Conservation (phyloP, 2,797 vertebrate species). For the Protonibea diacanthus region DNA sequence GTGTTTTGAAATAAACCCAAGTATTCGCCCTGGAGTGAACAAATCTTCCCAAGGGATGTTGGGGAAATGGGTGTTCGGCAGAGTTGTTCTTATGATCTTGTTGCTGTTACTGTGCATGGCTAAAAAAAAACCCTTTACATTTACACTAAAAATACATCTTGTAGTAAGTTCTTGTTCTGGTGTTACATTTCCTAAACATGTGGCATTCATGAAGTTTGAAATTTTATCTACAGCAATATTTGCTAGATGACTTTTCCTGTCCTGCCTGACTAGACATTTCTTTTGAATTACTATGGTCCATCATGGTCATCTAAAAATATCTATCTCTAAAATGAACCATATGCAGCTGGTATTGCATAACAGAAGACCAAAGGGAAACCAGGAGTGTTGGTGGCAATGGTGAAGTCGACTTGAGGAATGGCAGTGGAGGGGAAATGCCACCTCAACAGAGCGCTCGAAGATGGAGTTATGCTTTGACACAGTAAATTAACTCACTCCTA, state of each 20-base stretch:
- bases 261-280: slow-evolving; percentile 53
- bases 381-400: slow-evolving; percentile 46
- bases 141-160: slow-evolving; percentile 61
- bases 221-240: slow-evolving; percentile 52
- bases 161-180: slow-evolving; percentile 27
- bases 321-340: slow-evolving; percentile 80
- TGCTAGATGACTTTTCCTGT: slow-evolving; percentile 56
- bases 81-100: slow-evolving; percentile 60
- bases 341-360: slow-evolving; percentile 80
- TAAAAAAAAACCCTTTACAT: slow-evolving; percentile 48
- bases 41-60: slow-evolving; percentile 56
- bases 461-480: slow-evolving; percentile 2
- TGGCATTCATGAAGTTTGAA: slow-evolving; percentile 61
- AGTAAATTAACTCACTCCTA: slow-evolving; percentile 18
- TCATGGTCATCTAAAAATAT: slow-evolving; percentile 83
- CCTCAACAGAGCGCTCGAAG: slow-evolving; percentile 14
- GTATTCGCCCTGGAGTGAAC: slow-evolving; percentile 71
- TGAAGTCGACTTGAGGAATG: slow-evolving; percentile 25
- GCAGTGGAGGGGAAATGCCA: slow-evolving; percentile 30
- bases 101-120: slow-evolving; percentile 32
- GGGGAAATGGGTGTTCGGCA: slow-evolving; percentile 18
- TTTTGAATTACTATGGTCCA: slow-evolving; percentile 62
- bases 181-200: slow-evolving; percentile 70
- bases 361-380: slow-evolving; percentile 51
- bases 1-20: slow-evolving; percentile 72